These are phyloP conservation scores for Dynastes maya DNA, from an alignment of 2,888 invertebrate genomes.

Conservation along the genomic window DNA sequence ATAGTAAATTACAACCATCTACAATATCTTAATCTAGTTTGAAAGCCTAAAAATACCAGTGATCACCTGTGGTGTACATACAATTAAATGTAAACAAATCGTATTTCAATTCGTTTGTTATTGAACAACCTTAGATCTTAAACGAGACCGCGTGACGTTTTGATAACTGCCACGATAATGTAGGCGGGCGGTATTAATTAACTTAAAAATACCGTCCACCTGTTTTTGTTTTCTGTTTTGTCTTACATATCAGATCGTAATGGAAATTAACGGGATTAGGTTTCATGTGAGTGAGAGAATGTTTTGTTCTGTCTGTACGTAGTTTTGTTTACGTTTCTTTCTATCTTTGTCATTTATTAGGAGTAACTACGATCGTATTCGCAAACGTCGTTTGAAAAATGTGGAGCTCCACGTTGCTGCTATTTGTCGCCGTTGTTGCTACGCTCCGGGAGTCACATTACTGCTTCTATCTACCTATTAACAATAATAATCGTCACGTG, in stretches of 20 bases:
- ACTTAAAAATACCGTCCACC: slow-evolving; percentile 20
- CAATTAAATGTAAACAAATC: slow-evolving; percentile 21
- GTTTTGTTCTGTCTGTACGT: slow-evolving; percentile 22
- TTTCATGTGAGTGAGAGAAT: slow-evolving; percentile 15
- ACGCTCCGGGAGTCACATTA: neutral
- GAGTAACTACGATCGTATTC: neutral
- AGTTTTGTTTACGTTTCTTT: slow-evolving; percentile 7
- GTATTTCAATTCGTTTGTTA: slow-evolving; percentile 20
- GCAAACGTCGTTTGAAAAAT: neutral
- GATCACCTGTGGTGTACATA: slow-evolving; percentile 5
- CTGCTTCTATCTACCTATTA: neutral
- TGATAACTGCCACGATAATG: slow-evolving; percentile 5
- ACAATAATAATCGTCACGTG: slow-evolving; percentile 23
- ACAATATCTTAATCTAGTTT: neutral
- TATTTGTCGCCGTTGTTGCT: slow-evolving; percentile 1
- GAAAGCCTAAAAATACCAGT: slow-evolving; percentile 16
- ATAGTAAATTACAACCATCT: slow-evolving; percentile 9
- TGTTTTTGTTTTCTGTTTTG: slow-evolving; percentile 30
- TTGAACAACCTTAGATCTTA: slow-evolving; percentile 10
- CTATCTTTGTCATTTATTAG: neutral
- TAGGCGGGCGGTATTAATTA: slow-evolving; percentile 25
- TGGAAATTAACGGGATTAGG: slow-evolving; percentile 37
- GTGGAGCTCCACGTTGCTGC: neutral
- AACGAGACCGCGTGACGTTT: slow-evolving; percentile 29
- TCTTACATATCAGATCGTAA: slow-evolving; percentile 31